phyloP scores from a whole-genome alignment of 53 echinoderm and acorn worm genomes.

The Hippasteria phrygiana region DNA sequence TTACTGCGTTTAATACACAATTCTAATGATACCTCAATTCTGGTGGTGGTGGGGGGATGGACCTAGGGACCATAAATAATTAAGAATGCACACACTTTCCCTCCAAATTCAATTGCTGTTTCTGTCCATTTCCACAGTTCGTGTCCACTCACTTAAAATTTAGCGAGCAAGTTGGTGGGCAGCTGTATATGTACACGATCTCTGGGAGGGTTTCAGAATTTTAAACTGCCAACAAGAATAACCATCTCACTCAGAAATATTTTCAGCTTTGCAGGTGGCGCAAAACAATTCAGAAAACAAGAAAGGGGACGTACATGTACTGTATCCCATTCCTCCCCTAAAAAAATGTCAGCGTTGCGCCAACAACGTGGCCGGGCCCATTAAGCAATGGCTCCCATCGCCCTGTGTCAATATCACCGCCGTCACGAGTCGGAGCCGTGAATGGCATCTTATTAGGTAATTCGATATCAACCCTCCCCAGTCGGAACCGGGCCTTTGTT shows the following conservation, averaged over 20 bases:
- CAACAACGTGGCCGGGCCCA: too few relatives aligned
- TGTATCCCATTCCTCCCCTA: background rate
- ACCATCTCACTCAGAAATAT: background rate
- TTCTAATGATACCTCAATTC: too few relatives aligned
- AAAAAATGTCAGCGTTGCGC: background rate
- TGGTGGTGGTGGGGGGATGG: too few relatives aligned
- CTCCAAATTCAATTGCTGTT: too few relatives aligned
- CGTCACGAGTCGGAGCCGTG: background rate
- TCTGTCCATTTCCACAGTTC: too few relatives aligned
- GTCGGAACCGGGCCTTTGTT: background rate
- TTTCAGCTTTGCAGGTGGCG: conserved; percentile 60
- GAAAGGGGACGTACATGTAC: background rate
- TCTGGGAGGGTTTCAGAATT: background rate
- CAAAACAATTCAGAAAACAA: background rate
- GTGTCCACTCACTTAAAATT: too few relatives aligned
- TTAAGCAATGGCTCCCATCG: background rate
- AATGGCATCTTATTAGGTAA: conserved; percentile 49
- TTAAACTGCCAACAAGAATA: background rate
- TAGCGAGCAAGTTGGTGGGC: too few relatives aligned
- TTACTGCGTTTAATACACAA: too few relatives aligned
- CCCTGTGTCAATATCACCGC: conserved; percentile 34
- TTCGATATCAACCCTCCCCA: conserved; percentile 18
- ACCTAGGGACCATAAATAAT: too few relatives aligned
- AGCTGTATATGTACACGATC: background rate
- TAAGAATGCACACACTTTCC: too few relatives aligned